phyloP scores from a whole-genome alignment of 2,113 vertebrate genomes.

The Eurystomus gularis region DNA sequence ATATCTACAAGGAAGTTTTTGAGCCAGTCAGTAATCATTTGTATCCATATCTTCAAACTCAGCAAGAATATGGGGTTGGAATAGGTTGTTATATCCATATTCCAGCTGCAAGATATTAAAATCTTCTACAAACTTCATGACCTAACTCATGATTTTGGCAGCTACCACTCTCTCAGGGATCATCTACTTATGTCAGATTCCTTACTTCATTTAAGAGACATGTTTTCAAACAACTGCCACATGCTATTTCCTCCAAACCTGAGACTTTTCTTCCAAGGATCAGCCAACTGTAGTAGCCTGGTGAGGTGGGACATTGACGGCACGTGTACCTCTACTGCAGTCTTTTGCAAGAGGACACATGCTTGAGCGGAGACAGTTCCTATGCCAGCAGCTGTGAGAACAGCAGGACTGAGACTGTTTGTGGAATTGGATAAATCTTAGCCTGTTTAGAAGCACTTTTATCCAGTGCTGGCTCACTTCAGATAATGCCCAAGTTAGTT shows the following conservation, averaged over 20 bases:
- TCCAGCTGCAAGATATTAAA: conserved; percentile 59
- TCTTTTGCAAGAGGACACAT: not conserved
- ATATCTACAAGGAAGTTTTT: conserved; percentile 19
- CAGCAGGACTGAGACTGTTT: not conserved
- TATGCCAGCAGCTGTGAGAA: not conserved
- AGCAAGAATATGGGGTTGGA: conserved; percentile 5
- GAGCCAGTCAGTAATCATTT: conserved; percentile 20
- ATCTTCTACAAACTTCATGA: conserved; percentile 3
- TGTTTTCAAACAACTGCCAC: conserved; percentile 48
- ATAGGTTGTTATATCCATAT: not conserved
- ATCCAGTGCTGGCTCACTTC: not conserved
- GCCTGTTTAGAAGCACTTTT: not conserved
- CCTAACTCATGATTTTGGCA: conserved; percentile 43
- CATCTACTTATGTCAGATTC: conserved; percentile 30
- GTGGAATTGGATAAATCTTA: not conserved
- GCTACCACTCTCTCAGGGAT: conserved; percentile 17
- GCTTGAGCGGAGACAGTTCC: not conserved
- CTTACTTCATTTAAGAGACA: conserved; percentile 22
- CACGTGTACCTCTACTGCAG: not conserved
- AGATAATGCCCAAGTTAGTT: rapidly evolving
- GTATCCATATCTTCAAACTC: not conserved
- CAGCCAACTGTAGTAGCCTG: not conserved
- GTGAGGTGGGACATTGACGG: not conserved
- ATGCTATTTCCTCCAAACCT: conserved; percentile 8
- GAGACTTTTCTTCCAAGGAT: not conserved